A percentile compares a stretch with the other conserved stretches of the same genome.
Evolutionary conservation across 2,113 vertebrate genomes (phyloP).

Genomic region (Otus sunia): DNA sequence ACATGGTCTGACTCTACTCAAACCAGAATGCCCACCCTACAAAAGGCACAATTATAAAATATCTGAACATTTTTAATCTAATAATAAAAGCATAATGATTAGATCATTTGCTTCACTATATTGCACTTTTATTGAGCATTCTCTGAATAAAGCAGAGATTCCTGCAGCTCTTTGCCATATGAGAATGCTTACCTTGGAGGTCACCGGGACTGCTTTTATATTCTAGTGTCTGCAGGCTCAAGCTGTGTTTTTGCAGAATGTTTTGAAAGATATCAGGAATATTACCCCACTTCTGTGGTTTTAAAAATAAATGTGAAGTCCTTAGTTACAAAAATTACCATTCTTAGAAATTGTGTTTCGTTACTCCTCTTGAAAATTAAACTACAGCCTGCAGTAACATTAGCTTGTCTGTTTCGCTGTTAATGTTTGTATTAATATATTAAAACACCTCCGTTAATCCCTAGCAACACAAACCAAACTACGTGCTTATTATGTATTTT

Average conservation of each 20-base stretch:
- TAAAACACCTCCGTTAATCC: background rate
- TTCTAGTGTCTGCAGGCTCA: background rate
- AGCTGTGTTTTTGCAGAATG: slow-evolving; percentile 1
- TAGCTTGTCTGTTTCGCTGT: background rate
- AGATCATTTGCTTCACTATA: background rate
- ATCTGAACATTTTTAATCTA: background rate
- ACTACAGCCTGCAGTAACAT: background rate
- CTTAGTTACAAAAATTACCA: background rate
- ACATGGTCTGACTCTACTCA: background rate
- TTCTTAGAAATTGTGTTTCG: background rate
- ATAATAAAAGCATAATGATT: background rate
- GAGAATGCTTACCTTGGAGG: slow-evolving; percentile 22
- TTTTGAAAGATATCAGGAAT: slow-evolving; percentile 15
- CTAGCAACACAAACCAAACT: background rate
- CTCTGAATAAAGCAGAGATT: background rate
- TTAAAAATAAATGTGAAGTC: background rate
- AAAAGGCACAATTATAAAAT: slow-evolving; percentile 35
- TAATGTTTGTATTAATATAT: slow-evolving; percentile 1
- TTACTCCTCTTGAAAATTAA: background rate
- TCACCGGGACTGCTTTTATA: slow-evolving; percentile 36
- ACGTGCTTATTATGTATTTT: background rate
- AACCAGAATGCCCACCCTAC: background rate
- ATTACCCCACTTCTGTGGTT: background rate
- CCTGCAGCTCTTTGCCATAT: background rate
- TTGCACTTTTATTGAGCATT: slow-evolving; percentile 46